Evolutionary conservation across 2,113 vertebrate species (phyloP).

Genomic region (Cercopithecus mona): DNA sequence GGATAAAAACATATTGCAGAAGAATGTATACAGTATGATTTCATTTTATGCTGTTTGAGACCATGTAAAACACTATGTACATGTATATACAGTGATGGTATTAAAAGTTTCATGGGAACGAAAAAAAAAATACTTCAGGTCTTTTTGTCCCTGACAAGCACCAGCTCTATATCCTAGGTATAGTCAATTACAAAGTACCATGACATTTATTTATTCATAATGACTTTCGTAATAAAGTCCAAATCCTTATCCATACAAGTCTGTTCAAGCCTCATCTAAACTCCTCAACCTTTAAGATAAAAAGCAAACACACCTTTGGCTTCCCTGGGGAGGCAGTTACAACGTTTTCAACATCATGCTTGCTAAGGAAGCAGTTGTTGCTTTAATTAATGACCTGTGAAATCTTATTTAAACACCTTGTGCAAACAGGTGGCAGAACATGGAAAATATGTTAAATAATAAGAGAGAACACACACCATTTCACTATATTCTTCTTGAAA

Average conservation of each 20-base stretch:
- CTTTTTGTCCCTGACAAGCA: neutral
- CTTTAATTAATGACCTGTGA: conserved; percentile 60
- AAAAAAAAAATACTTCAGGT: neutral
- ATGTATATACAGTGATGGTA: too few species aligned
- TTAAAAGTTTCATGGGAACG: too few species aligned
- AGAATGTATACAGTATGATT: too few species aligned
- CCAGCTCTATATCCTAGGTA: neutral
- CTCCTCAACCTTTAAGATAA: conserved; percentile 46
- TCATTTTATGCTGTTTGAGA: too few species aligned
- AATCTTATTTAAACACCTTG: conserved; percentile 58
- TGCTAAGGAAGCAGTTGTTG: conserved; percentile 55
- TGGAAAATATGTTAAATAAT: neutral
- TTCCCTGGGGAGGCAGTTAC: conserved; percentile 21
- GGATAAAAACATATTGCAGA: too few species aligned
- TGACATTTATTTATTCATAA: conserved; percentile 31
- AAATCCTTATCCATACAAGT: conserved; percentile 9
- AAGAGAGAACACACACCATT: neutral
- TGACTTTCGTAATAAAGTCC: conserved; percentile 26
- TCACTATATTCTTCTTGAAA: neutral
- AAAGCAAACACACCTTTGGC: neutral
- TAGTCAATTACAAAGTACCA: neutral
- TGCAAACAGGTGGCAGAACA: conserved; percentile 26
- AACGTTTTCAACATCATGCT: conserved; percentile 24
- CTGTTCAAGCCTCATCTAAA: conserved; percentile 35
- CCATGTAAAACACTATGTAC: too few species aligned